Evolutionary conservation across 2,797 vertebrate species (phyloP).

Genomic region (Kryptolebias ocellatus): DNA sequence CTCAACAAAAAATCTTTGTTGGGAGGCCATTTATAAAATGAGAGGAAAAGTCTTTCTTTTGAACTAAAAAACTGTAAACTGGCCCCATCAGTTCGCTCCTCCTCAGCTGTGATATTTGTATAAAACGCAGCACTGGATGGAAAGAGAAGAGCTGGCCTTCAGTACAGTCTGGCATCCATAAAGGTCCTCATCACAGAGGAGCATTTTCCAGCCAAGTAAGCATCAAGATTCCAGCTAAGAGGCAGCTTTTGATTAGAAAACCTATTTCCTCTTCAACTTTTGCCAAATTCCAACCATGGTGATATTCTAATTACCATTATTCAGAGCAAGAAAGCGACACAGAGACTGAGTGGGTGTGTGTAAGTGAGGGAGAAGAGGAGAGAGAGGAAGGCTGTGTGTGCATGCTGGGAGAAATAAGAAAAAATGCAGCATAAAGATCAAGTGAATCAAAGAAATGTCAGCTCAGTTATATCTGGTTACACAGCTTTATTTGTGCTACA

Average conservation of each 20-base stretch:
- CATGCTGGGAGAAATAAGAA: constrained; percentile 14
- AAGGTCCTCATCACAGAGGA: constrained; percentile 56
- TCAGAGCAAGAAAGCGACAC: constrained; percentile 35
- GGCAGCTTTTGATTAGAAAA: constrained; percentile 80
- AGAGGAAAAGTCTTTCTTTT: background rate
- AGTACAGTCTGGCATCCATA: constrained; percentile 49
- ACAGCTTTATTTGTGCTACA: background rate
- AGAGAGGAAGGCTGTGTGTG: constrained; percentile 18
- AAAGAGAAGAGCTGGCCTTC: constrained; percentile 34
- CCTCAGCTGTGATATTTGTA: constrained; percentile 14
- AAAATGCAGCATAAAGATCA: constrained; percentile 32
- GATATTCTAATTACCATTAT: constrained; percentile 78
- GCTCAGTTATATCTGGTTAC: constrained; percentile 17
- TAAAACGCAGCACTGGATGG: constrained; percentile 6
- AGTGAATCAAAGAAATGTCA: constrained; percentile 28
- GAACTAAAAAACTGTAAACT: constrained; percentile 15
- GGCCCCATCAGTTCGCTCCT: constrained; percentile 2
- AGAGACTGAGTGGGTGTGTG: constrained; percentile 47
- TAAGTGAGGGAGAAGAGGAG: constrained; percentile 28
- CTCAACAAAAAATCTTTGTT: no score
- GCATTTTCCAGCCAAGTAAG: constrained; percentile 66
- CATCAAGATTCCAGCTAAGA: constrained; percentile 72
- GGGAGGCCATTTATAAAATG: no score
- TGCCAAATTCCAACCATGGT: constrained; percentile 80
- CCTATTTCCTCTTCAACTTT: constrained; percentile 78